Conservation (phyloP, 2,113 vertebrate genomes). For the Globicephala melas region DNA sequence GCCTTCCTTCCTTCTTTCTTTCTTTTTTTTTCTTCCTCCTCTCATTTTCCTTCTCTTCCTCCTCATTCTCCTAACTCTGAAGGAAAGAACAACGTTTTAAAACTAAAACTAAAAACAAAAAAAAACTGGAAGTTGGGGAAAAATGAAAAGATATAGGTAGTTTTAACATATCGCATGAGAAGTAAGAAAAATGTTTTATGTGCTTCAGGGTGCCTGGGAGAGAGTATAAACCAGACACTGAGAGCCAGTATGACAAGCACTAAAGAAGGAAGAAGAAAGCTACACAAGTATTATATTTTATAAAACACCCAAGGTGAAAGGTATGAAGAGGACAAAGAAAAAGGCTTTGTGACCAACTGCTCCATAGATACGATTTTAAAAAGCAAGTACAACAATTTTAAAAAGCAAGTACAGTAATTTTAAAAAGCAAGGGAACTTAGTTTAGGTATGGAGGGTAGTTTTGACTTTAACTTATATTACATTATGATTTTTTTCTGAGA, state of each 20-base stretch:
- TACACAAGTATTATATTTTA: not conserved
- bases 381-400: not conserved
- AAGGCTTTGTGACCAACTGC: not conserved
- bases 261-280: not conserved
- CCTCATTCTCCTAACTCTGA: not conserved
- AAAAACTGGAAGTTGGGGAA: not conserved
- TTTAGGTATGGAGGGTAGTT: not conserved
- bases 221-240: not conserved
- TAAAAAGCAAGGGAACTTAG: not conserved
- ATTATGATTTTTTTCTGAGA: not conserved
- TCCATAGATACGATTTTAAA: not conserved
- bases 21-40: not conserved
- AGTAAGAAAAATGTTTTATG: not conserved
- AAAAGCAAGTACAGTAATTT: not conserved
- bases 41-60: not conserved
- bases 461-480: not conserved
- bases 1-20: too few relatives aligned
- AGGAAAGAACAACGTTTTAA: not conserved
- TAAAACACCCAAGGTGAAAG: not conserved
- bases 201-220: not conserved
- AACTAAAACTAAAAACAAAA: not conserved
- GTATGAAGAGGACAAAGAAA: not conserved
- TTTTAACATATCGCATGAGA: not conserved
- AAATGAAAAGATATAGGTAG: not conserved
- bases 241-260: not conserved